Evolutionary conservation across 2,113 vertebrate genomes (phyloP).

Genomic region (Prunella fulvescens): DNA sequence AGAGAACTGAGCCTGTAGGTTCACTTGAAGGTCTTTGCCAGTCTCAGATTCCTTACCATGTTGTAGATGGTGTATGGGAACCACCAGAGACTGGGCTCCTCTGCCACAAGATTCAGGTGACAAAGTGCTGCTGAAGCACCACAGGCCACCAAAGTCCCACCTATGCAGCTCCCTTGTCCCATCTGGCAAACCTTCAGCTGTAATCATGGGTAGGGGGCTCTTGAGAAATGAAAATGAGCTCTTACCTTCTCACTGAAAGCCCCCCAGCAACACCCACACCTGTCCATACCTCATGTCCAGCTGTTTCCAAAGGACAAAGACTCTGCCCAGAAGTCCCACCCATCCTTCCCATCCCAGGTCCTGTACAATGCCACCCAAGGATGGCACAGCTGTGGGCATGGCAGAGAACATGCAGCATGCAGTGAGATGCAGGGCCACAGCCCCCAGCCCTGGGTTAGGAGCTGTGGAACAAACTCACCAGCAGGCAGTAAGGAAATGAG

Average conservation of each 20-base stretch:
- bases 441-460: background rate
- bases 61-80: background rate
- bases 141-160: background rate
- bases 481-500: background rate
- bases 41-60: background rate
- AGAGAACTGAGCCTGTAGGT: background rate
- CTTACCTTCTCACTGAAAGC: background rate
- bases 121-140: background rate
- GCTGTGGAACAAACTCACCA: background rate
- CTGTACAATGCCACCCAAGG: background rate
- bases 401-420: background rate
- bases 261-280: background rate
- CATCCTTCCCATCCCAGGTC: background rate
- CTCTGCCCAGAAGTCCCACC: background rate
- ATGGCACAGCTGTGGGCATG: fast-evolving
- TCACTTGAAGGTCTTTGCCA: background rate
- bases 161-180: background rate
- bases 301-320: background rate
- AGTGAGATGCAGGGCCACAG: background rate
- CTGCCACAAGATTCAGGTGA: background rate
- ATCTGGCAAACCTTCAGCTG: background rate
- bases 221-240: background rate
- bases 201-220: background rate
- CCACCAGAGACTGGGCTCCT: background rate
- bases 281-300: background rate